Conservation (phyloP, 2,797 vertebrate species). For the Liasis olivaceus region DNA sequence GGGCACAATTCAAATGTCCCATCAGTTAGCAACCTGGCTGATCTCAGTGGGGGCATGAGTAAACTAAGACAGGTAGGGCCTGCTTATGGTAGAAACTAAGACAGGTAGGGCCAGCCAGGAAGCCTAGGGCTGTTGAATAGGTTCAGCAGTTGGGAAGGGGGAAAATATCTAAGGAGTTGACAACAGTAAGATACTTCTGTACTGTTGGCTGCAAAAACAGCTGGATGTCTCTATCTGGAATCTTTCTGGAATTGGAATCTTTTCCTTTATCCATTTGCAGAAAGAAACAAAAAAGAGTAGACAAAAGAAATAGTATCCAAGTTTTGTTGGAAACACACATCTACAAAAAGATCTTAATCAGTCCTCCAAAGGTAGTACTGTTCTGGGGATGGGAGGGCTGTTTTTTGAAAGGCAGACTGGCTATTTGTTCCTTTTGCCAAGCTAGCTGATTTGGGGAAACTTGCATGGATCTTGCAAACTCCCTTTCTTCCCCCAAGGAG, state of each 20-base stretch:
- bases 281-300: neutral
- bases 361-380: neutral
- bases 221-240: neutral
- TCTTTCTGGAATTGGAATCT: neutral
- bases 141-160: neutral
- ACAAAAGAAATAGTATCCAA: neutral
- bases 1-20: neutral
- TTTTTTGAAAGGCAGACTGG: neutral
- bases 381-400: neutral
- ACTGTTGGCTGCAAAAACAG: neutral
- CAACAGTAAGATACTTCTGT: neutral
- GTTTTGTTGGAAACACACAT: neutral
- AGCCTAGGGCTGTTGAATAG: neutral
- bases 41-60: neutral
- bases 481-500: neutral
- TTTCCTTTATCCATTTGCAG: neutral
- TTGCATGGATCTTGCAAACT: neutral
- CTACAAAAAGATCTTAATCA: neutral
- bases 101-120: no score
- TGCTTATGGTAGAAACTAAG: no score
- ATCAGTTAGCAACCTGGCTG: neutral
- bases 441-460: neutral
- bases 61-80: no score
- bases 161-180: neutral
- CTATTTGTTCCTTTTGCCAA: neutral